These are phyloP conservation scores for Sarcophaga rosellei DNA, from an alignment of 2,888 invertebrate genomes.

Conservation along the genomic window DNA sequence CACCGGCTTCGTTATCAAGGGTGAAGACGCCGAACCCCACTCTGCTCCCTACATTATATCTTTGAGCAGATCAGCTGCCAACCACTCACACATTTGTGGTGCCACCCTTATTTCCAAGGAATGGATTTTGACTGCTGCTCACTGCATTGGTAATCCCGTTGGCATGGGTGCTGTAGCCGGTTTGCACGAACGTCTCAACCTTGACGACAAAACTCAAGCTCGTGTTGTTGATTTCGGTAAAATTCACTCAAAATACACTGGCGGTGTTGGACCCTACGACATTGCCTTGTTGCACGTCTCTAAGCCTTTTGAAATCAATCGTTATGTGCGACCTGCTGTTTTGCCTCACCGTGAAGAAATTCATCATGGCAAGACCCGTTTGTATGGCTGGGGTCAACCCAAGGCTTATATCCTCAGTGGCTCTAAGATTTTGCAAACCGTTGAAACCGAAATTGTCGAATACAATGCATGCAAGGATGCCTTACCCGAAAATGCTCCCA, in stretches of 20 bases:
- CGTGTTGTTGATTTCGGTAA: conserved; percentile 75
- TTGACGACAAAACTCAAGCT: conserved; percentile 73
- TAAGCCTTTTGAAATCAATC: conserved; percentile 75
- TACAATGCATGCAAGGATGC: conserved; percentile 71
- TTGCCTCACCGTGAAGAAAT: conserved; percentile 77
- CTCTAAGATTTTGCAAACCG: conserved; percentile 76
- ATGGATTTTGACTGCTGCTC: conserved; percentile 81
- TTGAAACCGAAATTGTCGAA: conserved; percentile 75
- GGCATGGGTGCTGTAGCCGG: conserved; percentile 80
- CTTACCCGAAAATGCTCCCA: conserved; percentile 73
- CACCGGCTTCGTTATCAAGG: conserved; percentile 77
- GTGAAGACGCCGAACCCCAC: conserved; percentile 78
- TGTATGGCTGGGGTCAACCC: conserved; percentile 82
- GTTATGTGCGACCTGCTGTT: conserved; percentile 77
- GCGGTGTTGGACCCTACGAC: conserved; percentile 82
- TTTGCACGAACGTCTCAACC: conserved; percentile 76
- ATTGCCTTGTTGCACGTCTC: conserved; percentile 82
- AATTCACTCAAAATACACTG: conserved; percentile 77
- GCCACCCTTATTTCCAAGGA: conserved; percentile 80
- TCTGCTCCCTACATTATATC: conserved; percentile 82
- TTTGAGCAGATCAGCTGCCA: conserved; percentile 71
- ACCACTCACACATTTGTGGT: conserved; percentile 81
- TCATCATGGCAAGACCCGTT: conserved; percentile 75
- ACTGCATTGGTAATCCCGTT: conserved; percentile 75
- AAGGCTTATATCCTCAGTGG: conserved; percentile 70